Percentiles rank a stretch among this genome's conserved stretches.
Evolutionary conservation across 2,888 invertebrate species (phyloP).

Genomic region (Caenorhabditis virilis): DNA sequence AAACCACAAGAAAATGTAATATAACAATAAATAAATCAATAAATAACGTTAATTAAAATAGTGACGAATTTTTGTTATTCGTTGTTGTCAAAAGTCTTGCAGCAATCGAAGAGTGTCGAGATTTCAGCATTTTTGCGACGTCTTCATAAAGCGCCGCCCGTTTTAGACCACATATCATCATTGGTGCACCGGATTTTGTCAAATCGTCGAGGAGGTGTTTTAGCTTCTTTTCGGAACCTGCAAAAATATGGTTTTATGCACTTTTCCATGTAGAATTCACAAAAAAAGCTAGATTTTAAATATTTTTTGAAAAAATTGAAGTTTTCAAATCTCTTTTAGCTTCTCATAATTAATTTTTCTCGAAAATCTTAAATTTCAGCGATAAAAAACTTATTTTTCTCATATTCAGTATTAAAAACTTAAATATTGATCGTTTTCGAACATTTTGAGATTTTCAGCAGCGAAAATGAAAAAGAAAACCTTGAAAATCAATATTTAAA

Average conservation of each 20-base stretch:
- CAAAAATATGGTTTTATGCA: conserved; percentile 5
- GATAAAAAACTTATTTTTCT: too few relatives aligned
- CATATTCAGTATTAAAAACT: too few relatives aligned
- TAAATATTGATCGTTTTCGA: too few relatives aligned
- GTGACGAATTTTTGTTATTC: neutral
- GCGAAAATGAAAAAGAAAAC: neutral
- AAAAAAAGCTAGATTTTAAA: neutral
- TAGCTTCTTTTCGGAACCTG: conserved; percentile 27
- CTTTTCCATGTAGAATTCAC: too few relatives aligned
- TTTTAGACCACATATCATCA: conserved; percentile 27
- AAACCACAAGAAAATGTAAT: too few relatives aligned
- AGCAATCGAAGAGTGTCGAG: conserved; percentile 17
- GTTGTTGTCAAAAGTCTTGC: conserved; percentile 5
- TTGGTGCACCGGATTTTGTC: conserved; percentile 12
- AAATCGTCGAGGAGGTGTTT: conserved; percentile 13
- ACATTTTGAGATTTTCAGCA: too few relatives aligned
- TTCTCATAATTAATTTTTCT: too few relatives aligned
- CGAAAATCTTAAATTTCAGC: too few relatives aligned
- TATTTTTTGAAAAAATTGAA: neutral
- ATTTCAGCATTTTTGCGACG: conserved; percentile 21
- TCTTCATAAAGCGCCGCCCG: conserved; percentile 34
- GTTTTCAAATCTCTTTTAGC: too few relatives aligned
- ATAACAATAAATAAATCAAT: too few relatives aligned
- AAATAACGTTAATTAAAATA: conserved; percentile 1
- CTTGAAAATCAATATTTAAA: neutral